phyloP scores from a whole-genome alignment of 1,140 invertebrate genomes.

The Papilio dardanus region DNA sequence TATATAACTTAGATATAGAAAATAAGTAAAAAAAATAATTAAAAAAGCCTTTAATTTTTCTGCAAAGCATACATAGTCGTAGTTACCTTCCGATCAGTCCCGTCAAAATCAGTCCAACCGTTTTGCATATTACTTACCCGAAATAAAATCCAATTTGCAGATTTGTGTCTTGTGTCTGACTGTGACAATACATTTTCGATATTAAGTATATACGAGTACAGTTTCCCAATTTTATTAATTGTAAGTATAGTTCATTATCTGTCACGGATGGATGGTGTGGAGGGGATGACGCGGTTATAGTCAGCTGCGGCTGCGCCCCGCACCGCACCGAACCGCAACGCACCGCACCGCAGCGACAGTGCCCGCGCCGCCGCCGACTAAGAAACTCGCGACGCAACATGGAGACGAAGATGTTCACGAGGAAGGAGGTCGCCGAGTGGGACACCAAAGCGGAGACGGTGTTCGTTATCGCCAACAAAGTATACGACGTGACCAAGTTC shows the following conservation, averaged over 20 bases:
- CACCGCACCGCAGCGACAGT: background rate
- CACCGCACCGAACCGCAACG: no score
- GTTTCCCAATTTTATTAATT: conserved; percentile 28
- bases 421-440: conserved; percentile 73
- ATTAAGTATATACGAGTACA: no score
- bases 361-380: conserved; percentile 40
- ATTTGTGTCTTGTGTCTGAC: no score
- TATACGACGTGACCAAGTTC: conserved; percentile 84
- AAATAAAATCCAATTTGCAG: no score
- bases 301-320: conserved; percentile 28
- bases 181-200: no score
- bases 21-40: no score
- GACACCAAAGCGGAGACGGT: conserved; percentile 68
- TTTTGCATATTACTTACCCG: no score
- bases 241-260: conserved; percentile 36
- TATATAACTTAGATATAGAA: no score
- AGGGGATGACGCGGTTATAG: conserved; percentile 16
- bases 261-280: background rate
- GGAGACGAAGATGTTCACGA: conserved; percentile 80
- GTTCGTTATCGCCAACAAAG: conserved; percentile 83
- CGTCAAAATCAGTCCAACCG: no score
- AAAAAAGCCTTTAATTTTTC: no score
- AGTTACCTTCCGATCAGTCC: no score
- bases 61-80: no score
- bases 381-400: conserved; percentile 55